A percentile compares a stretch with the other conserved stretches of the same genome.
These are phyloP conservation scores for Invenusta paracnida DNA, from an alignment of 2,888 invertebrate species.

Conservation along the genomic window DNA sequence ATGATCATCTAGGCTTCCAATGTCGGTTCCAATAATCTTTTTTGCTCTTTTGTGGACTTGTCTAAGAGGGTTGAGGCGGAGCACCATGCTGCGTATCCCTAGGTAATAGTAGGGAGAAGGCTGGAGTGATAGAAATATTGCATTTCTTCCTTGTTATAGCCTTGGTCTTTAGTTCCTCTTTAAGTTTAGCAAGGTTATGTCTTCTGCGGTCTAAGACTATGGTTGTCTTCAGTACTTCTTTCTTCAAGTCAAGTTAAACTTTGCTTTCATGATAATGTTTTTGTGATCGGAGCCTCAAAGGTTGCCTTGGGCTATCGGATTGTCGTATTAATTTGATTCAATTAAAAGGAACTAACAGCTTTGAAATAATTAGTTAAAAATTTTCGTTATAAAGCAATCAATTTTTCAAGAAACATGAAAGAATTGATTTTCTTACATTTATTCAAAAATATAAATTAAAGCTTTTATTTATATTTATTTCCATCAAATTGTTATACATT, in stretches of 20 bases:
- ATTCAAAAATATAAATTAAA: no score
- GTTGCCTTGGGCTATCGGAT: not conserved
- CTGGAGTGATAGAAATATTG: no score
- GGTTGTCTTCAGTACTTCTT: not conserved
- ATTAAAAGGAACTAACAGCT: no score
- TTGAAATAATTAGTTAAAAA: no score
- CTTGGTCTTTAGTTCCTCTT: not conserved
- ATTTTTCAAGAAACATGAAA: no score
- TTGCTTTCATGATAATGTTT: not conserved
- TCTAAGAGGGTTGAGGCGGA: not conserved
- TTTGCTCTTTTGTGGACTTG: not conserved
- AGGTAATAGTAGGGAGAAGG: no score
- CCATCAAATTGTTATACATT: no score
- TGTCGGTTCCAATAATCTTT: not conserved
- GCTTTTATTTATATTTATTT: no score
- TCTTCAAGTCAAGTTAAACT: not conserved
- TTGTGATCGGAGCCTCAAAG: not conserved
- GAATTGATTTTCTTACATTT: no score
- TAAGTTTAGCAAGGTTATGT: not conserved
- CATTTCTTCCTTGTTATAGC: no score
- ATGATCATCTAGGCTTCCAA: not conserved
- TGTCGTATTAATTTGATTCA: no score
- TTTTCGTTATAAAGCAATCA: no score
- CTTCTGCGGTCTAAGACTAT: not conserved
- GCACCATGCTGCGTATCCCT: not conserved